Evolutionary conservation across 1,140 invertebrate genomes (phyloP).

Genomic region (Ostrea edulis): DNA sequence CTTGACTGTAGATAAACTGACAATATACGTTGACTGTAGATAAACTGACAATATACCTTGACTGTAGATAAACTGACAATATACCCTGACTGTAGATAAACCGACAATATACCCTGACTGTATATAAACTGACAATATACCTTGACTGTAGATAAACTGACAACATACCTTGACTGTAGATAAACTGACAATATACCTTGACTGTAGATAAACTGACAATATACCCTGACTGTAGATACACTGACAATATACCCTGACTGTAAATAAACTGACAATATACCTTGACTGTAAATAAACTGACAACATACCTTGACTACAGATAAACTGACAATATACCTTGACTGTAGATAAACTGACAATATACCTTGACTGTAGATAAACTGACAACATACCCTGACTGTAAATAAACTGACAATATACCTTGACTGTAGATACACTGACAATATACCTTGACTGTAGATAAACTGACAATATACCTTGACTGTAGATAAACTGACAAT

Average conservation of each 20-base stretch:
- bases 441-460: constrained; percentile 90
- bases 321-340: constrained; percentile 85
- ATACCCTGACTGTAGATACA: constrained; percentile 95
- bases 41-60: constrained; percentile 85
- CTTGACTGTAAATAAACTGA: constrained; percentile 88
- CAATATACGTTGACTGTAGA: constrained; percentile 90
- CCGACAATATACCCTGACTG: no score
- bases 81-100: constrained; percentile 93
- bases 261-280: constrained; percentile 80
- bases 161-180: constrained; percentile 90
- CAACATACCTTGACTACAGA: constrained; percentile 91
- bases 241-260: no score
- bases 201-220: constrained; percentile 82
- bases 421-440: constrained; percentile 87
- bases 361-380: constrained; percentile 93
- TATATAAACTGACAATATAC: constrained; percentile 80
- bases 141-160: constrained; percentile 87
- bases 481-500: constrained; percentile 82
- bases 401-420: constrained; percentile 80
- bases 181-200: constrained; percentile 85
- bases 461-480: constrained; percentile 85
- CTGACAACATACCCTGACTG: no score
- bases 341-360: constrained; percentile 82
- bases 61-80: constrained; percentile 82
- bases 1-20: no score